phyloP scores from a whole-genome alignment of 2,113 vertebrate species.

The Vireo altiloquus region DNA sequence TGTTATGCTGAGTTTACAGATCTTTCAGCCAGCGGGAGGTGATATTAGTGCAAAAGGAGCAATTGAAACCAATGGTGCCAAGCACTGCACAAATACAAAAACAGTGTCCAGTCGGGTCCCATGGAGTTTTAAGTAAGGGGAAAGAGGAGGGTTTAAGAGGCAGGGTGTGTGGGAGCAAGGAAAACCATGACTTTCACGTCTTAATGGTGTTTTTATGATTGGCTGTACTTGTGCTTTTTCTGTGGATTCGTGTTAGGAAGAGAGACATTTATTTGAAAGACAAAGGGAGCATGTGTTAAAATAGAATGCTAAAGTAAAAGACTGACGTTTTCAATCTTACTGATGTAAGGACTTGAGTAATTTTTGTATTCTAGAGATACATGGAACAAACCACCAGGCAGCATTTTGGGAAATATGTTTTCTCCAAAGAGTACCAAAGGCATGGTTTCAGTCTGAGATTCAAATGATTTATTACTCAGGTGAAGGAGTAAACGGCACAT shows the following conservation, averaged over 20 bases:
- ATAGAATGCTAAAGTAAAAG: background rate
- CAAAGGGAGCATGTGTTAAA: background rate
- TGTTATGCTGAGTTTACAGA: background rate
- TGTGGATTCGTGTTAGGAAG: background rate
- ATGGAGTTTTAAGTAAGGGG: background rate
- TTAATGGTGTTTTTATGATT: background rate
- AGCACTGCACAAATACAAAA: background rate
- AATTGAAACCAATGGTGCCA: background rate
- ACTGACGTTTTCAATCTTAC: background rate
- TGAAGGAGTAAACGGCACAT: background rate
- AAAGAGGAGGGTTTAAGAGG: background rate
- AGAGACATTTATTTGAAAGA: background rate
- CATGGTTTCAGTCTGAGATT: background rate
- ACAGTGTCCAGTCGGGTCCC: background rate
- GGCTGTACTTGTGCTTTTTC: background rate
- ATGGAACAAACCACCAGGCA: background rate
- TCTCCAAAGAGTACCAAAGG: background rate
- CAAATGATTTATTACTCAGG: background rate
- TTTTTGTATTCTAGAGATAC: background rate
- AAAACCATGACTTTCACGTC: background rate
- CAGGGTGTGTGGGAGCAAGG: background rate
- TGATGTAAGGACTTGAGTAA: background rate
- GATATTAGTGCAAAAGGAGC: background rate
- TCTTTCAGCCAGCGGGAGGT: background rate
- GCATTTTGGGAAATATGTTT: accelerated